phyloP scores from a whole-genome alignment of 2,113 vertebrate genomes.

The Nothoprocta perdicaria region DNA sequence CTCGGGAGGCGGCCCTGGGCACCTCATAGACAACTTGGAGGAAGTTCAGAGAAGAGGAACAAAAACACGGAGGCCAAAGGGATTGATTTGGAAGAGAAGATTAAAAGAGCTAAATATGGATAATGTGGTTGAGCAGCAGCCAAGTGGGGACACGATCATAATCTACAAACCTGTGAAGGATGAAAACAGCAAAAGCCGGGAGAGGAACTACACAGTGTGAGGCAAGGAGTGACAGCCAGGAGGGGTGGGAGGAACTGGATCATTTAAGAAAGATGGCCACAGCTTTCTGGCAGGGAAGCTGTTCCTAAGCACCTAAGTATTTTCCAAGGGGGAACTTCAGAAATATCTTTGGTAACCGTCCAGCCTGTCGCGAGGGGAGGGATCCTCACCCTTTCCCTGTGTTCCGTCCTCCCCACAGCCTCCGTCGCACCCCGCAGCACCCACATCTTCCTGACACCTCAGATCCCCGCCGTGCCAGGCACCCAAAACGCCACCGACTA shows the following conservation, averaged over 20 bases:
- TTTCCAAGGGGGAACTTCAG: constrained; percentile 12
- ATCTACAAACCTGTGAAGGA: background rate
- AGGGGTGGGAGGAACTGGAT: background rate
- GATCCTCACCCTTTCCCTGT: background rate
- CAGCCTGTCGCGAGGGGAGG: too few relatives aligned
- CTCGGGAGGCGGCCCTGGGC: background rate
- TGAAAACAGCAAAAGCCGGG: constrained; percentile 10
- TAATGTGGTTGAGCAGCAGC: background rate
- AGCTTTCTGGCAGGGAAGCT: background rate
- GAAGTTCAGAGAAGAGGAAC: constrained; percentile 9
- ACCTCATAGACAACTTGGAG: background rate
- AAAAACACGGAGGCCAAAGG: background rate
- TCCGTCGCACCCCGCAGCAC: background rate
- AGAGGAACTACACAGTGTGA: background rate
- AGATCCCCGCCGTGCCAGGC: accelerated
- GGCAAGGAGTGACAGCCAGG: background rate
- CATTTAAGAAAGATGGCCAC: background rate
- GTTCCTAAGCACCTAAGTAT: background rate
- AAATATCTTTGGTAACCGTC: background rate
- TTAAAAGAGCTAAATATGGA: constrained; percentile 43
- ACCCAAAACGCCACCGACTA: background rate
- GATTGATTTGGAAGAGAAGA: constrained; percentile 15
- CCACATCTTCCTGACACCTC: background rate
- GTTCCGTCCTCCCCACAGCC: background rate
- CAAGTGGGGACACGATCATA: background rate